Evolutionary conservation across 1,140 invertebrate genomes (phyloP), one percentile per base, ranked within the genome.

Genomic region (Berghia stephanieae): DNA sequence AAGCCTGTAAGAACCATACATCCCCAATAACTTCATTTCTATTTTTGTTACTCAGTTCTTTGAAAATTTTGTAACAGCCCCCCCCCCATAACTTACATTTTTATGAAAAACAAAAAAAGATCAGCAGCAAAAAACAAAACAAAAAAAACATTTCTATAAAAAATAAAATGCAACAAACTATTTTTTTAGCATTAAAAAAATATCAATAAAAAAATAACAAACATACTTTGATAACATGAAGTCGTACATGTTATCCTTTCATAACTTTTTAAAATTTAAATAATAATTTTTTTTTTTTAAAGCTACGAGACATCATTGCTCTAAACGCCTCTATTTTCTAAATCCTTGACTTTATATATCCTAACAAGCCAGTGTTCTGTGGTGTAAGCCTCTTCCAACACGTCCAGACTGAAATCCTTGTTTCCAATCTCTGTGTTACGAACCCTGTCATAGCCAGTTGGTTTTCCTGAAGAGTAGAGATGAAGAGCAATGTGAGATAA

Each of bases 361-460:
- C 98, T 92, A 67, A 99, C 98, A 74, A 99, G 93, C 98, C 98
- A 99, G 91, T 99, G 97, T 89, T 99, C 97, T 3, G 97, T 97
- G 21, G 98, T 99, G 88, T 99, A 99, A 13, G 98, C 98, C 89
- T 99, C 98, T 90, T 99, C 98, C 79, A 99, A 92, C 90, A 98
- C 98, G 42, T 96, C 98, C 77, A 99, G 91, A 83, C 96, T 94
- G 89, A 99, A 97, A 90, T 99, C 95, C 89, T 98, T 97, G 90
- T 98, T 96, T 68, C 98, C 98, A 85, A 99, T 99, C 82, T 98
- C 94, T 49, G 95, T 94, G 89, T 96, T 96, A 81, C 98, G 92
- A 2, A 98, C 98, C 82, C 98, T 91, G 91, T 99, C 98, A 89
- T 94, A 99, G 42, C 98, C 98, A 57, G 95, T 93, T 36, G 96